phyloP scores from a whole-genome alignment of 2,797 vertebrate species.

The Ptychobarbus kaznakovi region DNA sequence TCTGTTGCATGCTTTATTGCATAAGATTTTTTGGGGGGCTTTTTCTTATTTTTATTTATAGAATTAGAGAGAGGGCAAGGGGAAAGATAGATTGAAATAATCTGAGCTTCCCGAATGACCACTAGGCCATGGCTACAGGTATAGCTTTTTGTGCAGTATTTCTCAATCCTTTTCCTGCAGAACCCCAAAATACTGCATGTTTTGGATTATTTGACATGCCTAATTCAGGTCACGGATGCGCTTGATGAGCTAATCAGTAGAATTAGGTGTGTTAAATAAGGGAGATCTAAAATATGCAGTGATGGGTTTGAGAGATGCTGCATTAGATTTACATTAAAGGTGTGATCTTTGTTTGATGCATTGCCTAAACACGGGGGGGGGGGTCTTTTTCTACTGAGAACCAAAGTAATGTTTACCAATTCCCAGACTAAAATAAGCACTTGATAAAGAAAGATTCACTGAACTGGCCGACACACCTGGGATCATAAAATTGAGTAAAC shows the following conservation, averaged over 20 bases:
- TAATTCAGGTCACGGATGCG: background rate
- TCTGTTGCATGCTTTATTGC: background rate
- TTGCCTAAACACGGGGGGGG: background rate
- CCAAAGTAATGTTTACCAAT: background rate
- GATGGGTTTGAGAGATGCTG: background rate
- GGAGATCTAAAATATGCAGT: background rate
- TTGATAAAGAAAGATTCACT: background rate
- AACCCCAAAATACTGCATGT: background rate
- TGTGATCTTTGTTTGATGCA: background rate
- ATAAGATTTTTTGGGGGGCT: no score
- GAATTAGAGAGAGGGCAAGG: background rate
- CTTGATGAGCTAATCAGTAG: background rate
- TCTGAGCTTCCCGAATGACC: background rate
- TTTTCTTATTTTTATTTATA: background rate
- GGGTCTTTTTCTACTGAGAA: background rate
- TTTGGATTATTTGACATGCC: background rate
- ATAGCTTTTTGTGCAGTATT: background rate
- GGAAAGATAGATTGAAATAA: background rate
- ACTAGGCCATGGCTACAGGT: background rate
- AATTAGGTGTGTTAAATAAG: conserved; percentile 9
- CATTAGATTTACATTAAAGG: background rate
- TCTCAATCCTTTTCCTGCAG: background rate
- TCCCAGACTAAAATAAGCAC: background rate
- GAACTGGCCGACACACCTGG: background rate
- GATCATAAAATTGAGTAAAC: no score